phyloP scores from a whole-genome alignment of 2,888 invertebrate species.

The Zhuqinia jingwanae region DNA sequence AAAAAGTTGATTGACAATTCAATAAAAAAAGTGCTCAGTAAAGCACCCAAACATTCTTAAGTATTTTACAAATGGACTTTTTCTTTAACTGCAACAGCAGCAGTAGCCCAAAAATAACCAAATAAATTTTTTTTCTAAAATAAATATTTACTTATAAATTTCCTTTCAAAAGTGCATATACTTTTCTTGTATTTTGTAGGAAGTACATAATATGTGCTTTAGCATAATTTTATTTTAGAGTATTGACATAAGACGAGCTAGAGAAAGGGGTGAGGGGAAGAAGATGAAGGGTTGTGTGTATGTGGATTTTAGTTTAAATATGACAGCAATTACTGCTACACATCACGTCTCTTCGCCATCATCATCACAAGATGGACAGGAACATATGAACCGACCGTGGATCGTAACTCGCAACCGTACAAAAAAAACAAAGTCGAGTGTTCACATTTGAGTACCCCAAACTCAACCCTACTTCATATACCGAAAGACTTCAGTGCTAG shows the following conservation, averaged over 20 bases:
- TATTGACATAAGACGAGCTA: neutral
- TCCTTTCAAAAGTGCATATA: too few species aligned
- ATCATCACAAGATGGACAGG: constrained; percentile 6
- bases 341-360: too few species aligned
- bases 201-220: neutral
- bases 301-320: neutral
- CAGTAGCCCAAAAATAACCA: neutral
- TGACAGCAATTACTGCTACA: too few species aligned
- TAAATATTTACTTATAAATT: too few species aligned
- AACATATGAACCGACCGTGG: neutral
- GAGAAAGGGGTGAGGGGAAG: neutral
- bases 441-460: neutral
- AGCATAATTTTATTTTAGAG: neutral
- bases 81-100: neutral
- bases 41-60: too few species aligned
- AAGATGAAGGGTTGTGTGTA: neutral
- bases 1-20: too few species aligned
- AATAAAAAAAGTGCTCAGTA: too few species aligned
- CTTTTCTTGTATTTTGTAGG: neutral
- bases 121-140: neutral
- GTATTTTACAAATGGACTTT: too few species aligned
- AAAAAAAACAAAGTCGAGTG: too few species aligned
- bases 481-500: too few species aligned
- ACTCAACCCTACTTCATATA: too few species aligned
- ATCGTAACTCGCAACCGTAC: neutral